Evolutionary conservation across 2,888 invertebrate species (phyloP), one percentile per base, ranked within the genome.

Genomic region (Eupelmus urozonus): DNA sequence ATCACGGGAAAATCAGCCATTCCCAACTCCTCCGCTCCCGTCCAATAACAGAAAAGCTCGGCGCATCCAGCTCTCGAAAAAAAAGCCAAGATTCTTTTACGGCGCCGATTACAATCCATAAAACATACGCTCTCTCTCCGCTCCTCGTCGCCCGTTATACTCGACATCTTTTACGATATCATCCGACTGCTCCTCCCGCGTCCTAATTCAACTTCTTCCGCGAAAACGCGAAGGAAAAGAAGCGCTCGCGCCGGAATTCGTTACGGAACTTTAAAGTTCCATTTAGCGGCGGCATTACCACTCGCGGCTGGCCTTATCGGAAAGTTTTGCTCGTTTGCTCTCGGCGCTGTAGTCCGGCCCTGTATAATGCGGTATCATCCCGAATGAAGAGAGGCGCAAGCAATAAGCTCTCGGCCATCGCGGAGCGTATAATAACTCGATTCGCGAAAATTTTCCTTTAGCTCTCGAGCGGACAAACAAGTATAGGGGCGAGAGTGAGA

Each of bases 261-360:
- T 86, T 84, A 84, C 73, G 69, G 71, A 83, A 84, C 80, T 84
- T 86, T 82, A 80, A 85, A 86, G 81, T 85, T 83, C 79, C 78
- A 78, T 78, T 79, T 79, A 82, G 82, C 76, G n/a, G n/a, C n/a
- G n/a, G n/a, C n/a, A n/a, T n/a, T n/a, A n/a, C 20, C 23, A 9
- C 55, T 20, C 62, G n/a, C 63, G n/a, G n/a, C n/a, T n/a, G n/a
- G n/a, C n/a, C n/a, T n/a, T n/a, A 71, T 71, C 72, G 72, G 67
- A 80, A 82, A 82, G 80, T 81, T 81, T 82, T 42, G 70, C 78
- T 81, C 80, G 79, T 82, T 81, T 81, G 80, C 25, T 20, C 40
- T 76, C 20, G 40, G 2, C 16, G 18, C 20, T 40, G 40, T 29
- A 11, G 59, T 25, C 40, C 60, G 0, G 42, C 40, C 66, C 18